Evolutionary conservation across 2,888 invertebrate genomes (phyloP).

Genomic region (Galerucella calmariensis): DNA sequence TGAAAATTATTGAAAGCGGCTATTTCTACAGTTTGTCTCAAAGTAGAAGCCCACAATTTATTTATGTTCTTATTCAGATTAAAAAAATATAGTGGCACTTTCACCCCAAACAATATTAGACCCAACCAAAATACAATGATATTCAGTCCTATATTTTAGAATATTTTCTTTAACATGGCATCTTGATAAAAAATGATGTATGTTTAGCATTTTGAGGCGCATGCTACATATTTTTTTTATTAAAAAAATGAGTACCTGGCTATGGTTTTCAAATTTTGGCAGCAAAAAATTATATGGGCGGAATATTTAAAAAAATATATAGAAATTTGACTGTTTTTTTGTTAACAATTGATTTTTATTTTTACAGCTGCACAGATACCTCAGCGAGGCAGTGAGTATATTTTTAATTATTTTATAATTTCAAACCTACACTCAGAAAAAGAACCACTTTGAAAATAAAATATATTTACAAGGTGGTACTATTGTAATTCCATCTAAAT

Average conservation of each 20-base stretch:
- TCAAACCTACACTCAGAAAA: constrained; percentile 1
- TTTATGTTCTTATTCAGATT: no score
- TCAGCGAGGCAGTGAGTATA: constrained; percentile 88
- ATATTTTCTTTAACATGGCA: constrained; percentile 25
- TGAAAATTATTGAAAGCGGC: no score
- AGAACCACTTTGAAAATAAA: not conserved
- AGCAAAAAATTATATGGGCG: not conserved
- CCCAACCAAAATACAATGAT: no score
- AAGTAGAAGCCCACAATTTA: no score
- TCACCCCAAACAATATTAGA: no score
- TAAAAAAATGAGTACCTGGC: constrained; percentile 5
- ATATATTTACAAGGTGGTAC: no score
- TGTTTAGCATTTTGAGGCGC: constrained; percentile 18
- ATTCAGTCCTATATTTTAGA: not conserved
- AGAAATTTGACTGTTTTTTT: not conserved
- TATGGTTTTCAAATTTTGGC: constrained; percentile 30
- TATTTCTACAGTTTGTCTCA: no score
- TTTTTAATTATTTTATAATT: constrained; percentile 28
- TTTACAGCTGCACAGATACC: constrained; percentile 90
- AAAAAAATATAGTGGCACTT: no score
- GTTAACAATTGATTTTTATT: constrained; percentile 53
- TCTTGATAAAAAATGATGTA: constrained; percentile 18
- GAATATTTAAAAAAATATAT: no score
- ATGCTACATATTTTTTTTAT: constrained; percentile 17
- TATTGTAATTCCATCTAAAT: no score